A percentile compares a stretch with the other conserved stretches of the same genome.
These are phyloP conservation scores for Thunnus maccoyii DNA, from an alignment of 2,113 vertebrate genomes.

Conservation along the genomic window DNA sequence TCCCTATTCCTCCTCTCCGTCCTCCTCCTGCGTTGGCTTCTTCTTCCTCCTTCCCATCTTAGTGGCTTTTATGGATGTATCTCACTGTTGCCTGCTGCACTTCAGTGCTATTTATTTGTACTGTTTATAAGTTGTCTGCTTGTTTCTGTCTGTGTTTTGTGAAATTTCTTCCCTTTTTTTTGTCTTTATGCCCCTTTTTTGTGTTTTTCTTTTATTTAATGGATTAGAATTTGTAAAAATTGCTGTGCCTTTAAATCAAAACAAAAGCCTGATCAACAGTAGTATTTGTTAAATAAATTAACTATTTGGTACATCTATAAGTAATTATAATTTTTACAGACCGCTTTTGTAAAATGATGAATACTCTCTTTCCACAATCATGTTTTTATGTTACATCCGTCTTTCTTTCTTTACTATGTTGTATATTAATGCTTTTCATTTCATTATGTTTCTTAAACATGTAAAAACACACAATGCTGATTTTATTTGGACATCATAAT, in stretches of 20 bases:
- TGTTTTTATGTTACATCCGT: not conserved
- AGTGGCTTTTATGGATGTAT: constrained; percentile 43
- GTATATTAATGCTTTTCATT: constrained; percentile 1
- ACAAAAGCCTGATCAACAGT: not conserved
- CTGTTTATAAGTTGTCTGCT: constrained; percentile 1
- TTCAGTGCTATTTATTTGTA: constrained; percentile 17
- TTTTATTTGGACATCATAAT: not conserved
- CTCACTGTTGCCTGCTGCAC: constrained; percentile 28
- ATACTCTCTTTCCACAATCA: not conserved
- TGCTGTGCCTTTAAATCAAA: constrained; percentile 35
- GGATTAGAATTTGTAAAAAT: not conserved
- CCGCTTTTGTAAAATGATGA: not conserved
- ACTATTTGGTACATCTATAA: not conserved
- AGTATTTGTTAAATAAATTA: not conserved
- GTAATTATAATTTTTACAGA: not conserved
- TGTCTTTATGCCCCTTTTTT: not conserved
- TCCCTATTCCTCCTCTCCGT: constrained; percentile 43
- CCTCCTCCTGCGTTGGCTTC: constrained; percentile 48
- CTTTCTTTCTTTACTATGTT: not conserved
- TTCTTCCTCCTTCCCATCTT: constrained; percentile 48
- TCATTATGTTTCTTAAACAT: too few species aligned
- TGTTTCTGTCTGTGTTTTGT: not conserved
- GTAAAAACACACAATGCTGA: not conserved
- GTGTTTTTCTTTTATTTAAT: not conserved
- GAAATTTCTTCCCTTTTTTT: not conserved